Evolutionary conservation across 2,888 invertebrate species (phyloP), one percentile per base, ranked within the genome.

Genomic region (Tryphoninae sp.): DNA sequence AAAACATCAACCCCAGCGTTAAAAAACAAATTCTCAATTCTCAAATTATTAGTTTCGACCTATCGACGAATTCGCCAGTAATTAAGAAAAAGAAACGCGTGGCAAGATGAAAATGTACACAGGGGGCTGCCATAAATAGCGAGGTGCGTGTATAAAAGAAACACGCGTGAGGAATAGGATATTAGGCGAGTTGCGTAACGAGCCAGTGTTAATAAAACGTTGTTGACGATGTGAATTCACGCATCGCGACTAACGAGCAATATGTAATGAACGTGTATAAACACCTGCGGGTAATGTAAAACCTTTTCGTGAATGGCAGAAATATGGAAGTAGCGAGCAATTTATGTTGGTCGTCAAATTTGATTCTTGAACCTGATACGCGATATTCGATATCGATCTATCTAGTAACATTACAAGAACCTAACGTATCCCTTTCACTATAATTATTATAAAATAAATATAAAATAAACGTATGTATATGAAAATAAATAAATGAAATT

Each of bases 111-210:
- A 6, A 33, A 4, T 42, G 33, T 9, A 40, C 49, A 64, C 6
- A 55, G 51, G n/a, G 71, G 49, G 42, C 19, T 19, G n/a, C 61
- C 58, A 76, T 72, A 80, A 80, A 64, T 45, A 26, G 75, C 26
- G 76, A 75, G 53, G 71, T 67, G 61, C 53, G 45, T 1, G 58
- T 55, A 40, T 16, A 64, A 51, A 59, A 59, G 16, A 61, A 65
- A 69, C 26, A 55, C 77, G 80, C 62, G 55, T 59, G 67, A 53
- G 58, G 78, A 75, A 79, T 80, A 58, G 69, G 42, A 77, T 69
- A 78, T 58, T 82, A 78, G 82, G 55, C n/a, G 74, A 58, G 76
- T 84, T 82, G 71, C 81, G 80, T 67, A 81, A 84, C 72, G 67
- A 33, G 8, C n/a, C 64, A 19, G 59, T 55, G 78, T 77, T 81